These are phyloP conservation scores for Hirtodrosophila confusa DNA, from an alignment of 2,888 invertebrate genomes.

Conservation along the genomic window DNA sequence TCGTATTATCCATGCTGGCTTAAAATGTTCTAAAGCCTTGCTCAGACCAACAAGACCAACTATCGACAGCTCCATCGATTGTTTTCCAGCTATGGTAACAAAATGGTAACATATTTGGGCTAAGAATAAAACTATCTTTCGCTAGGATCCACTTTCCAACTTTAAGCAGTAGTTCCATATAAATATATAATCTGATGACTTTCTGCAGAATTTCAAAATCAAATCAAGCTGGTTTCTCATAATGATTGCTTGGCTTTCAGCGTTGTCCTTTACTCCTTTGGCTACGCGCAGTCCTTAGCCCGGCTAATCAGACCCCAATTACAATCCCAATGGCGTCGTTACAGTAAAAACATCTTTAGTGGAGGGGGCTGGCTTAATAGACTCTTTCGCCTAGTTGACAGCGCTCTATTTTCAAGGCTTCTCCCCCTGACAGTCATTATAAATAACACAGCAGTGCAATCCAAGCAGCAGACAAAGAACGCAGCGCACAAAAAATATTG, in stretches of 20 bases:
- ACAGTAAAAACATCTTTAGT: slow-evolving; percentile 28
- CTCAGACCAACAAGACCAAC: too few relatives aligned
- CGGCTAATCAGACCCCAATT: slow-evolving; percentile 25
- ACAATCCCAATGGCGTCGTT: slow-evolving; percentile 29
- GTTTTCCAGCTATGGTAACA: too few relatives aligned
- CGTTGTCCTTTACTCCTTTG: not conserved
- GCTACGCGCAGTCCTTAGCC: slow-evolving; percentile 11
- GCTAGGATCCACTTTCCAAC: too few relatives aligned
- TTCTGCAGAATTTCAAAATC: too few relatives aligned
- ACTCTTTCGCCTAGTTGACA: slow-evolving; percentile 38
- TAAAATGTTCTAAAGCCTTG: too few relatives aligned
- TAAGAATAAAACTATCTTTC: too few relatives aligned
- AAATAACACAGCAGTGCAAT: slow-evolving; percentile 27
- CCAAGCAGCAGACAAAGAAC: slow-evolving; percentile 31
- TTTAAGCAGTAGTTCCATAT: too few relatives aligned
- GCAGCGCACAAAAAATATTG: slow-evolving; percentile 3
- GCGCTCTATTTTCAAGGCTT: slow-evolving; percentile 33
- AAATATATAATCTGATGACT: too few relatives aligned
- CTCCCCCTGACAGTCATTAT: slow-evolving; percentile 4
- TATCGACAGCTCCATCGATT: too few relatives aligned
- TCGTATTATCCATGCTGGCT: too few relatives aligned
- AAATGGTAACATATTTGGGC: too few relatives aligned
- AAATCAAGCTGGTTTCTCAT: too few relatives aligned
- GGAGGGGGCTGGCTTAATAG: slow-evolving; percentile 31
- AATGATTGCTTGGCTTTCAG: not conserved